A percentile compares a stretch with the other conserved stretches of the same genome.
phyloP scores from a whole-genome alignment of 2,797 vertebrate species.

The Luscinia megarhynchos region DNA sequence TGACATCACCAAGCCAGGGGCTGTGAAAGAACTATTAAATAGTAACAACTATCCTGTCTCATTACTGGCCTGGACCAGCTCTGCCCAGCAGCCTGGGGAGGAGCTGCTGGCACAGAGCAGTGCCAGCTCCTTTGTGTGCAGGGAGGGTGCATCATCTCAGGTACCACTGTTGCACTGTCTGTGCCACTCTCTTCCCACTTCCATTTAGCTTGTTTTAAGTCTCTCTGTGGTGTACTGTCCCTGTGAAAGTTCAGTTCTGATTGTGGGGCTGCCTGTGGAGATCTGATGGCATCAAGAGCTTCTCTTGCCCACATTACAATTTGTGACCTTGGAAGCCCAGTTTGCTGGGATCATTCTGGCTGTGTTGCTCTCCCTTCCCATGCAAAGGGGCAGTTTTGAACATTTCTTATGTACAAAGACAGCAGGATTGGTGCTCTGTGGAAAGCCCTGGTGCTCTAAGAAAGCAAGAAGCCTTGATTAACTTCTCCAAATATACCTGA shows the following conservation, averaged over 20 bases:
- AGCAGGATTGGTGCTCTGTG: neutral
- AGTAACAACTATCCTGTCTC: neutral
- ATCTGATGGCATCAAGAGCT: neutral
- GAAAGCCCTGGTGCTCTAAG: neutral
- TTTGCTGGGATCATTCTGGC: neutral
- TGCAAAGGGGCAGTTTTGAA: neutral
- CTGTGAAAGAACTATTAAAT: neutral
- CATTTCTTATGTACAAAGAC: neutral
- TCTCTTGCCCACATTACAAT: fast-evolving
- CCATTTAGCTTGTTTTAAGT: neutral
- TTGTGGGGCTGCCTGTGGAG: neutral
- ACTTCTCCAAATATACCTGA: neutral
- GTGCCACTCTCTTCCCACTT: too few relatives aligned
- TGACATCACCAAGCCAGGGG: neutral
- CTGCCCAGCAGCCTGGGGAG: neutral
- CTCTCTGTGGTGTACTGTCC: neutral
- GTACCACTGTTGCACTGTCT: neutral
- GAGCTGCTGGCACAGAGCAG: neutral
- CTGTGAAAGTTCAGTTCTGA: fast-evolving
- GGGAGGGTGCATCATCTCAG: fast-evolving
- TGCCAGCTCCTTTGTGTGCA: fast-evolving
- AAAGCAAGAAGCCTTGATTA: neutral
- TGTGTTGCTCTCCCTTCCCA: neutral
- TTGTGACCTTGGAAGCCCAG: neutral
- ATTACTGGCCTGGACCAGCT: neutral